These are phyloP conservation scores for Bibio marci DNA, from an alignment of 2,888 invertebrate genomes.

Conservation along the genomic window DNA sequence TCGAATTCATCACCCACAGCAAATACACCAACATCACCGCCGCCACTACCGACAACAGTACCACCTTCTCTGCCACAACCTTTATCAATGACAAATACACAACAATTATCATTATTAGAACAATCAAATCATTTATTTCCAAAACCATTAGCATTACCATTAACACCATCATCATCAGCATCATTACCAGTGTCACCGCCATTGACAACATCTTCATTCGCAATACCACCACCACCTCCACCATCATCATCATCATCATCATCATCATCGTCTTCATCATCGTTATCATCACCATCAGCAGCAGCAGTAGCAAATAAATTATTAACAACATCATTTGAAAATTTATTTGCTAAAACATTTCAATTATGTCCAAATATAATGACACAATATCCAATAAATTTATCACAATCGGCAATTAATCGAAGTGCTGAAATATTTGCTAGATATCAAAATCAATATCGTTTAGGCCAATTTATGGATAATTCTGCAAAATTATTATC, in stretches of 20 bases:
- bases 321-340: conserved; percentile 19
- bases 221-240: conserved; percentile 10
- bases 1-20: too few species aligned
- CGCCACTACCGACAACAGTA: not conserved
- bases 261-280: not conserved
- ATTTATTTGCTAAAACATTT: conserved; percentile 26
- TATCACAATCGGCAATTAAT: conserved; percentile 27
- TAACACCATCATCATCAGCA: too few species aligned
- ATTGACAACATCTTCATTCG: conserved; percentile 7
- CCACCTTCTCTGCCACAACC: not conserved
- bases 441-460: conserved; percentile 28
- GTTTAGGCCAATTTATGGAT: conserved; percentile 11
- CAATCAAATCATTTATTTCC: too few species aligned
- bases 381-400: conserved; percentile 26
- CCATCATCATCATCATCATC: conserved; percentile 6
- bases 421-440: conserved; percentile 26
- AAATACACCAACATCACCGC: not conserved
- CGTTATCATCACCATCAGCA: conserved; percentile 14
- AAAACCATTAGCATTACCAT: too few species aligned
- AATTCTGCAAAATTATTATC: too few species aligned
- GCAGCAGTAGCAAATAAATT: not conserved
- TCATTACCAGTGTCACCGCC: conserved; percentile 11
- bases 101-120: too few species aligned
- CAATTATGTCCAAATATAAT: conserved; percentile 28
- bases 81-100: too few species aligned